Evolutionary conservation across 1,140 invertebrate species (phyloP), one percentile per base, ranked within the genome.

Genomic region (Tachypleus tridentatus): DNA sequence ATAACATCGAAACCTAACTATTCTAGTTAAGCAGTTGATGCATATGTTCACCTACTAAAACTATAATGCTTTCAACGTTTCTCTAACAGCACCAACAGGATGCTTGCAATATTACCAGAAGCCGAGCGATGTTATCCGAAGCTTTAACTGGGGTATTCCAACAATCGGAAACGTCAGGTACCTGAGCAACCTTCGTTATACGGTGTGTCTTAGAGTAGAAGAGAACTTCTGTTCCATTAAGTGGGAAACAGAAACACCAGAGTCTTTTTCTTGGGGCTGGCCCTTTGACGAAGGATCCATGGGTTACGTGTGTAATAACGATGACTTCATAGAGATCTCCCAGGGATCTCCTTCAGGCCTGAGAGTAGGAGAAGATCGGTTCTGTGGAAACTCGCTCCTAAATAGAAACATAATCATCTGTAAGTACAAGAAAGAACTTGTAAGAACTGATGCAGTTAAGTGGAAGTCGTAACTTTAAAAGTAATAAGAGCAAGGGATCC

Each of bases 251-350:
- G 71, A 72, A 49, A 65, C 62, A 5, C n/a, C 60, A 1, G 65
- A 70, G n/a, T 66, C 68, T 54, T 71, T 71, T 54, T 66, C 63
- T n/a, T 71, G 66, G 66, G 70, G 70, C 11, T 47, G 64, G 7
- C 66, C 70, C 10, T 53, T 60, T 4, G 60, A 66, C 57, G 70
- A 66, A 29, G 70, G 71, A 49, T 68, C 93, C 3, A 72, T 64
- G 3, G 70, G 70, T 9, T 63, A 62, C 7, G 29, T 65, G 5
- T 71, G 73, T 94, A 75, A 98, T 89, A 64, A 98, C 93, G 70
- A 98, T 89, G 70, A 97, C 86, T 71, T 91, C 86, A 49, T 93
- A 90, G 75, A 91, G 90, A 72, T 91, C 91, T 60, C 93, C 87
- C 65, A 98, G 80, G 10, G 70, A 9, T 73, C 69, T 5, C 68